These are phyloP conservation scores for Platyura marginata DNA, from an alignment of 1,140 invertebrate genomes.

Conservation along the genomic window DNA sequence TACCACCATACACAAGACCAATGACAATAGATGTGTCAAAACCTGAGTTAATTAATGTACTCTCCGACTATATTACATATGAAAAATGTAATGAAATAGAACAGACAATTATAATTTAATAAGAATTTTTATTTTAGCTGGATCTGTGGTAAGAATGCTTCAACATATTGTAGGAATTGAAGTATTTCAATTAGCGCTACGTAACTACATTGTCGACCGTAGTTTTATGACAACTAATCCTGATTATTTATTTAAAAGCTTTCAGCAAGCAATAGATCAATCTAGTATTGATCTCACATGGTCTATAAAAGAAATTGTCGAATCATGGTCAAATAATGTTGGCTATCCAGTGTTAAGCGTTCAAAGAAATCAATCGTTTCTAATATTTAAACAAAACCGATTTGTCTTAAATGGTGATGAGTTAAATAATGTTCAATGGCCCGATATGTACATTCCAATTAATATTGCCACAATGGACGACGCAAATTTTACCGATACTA, in stretches of 20 bases:
- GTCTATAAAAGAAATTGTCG: not conserved
- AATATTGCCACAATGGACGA: conserved; percentile 24
- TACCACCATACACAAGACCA: conserved; percentile 36
- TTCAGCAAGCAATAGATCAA: not conserved
- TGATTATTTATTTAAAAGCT: not conserved
- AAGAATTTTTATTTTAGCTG: conserved; percentile 20
- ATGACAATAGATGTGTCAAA: conserved; percentile 49
- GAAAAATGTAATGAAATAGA: conserved; percentile 29
- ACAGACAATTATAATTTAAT: not conserved
- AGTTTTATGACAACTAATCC: not conserved
- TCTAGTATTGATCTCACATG: not conserved
- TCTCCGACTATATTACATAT: conserved; percentile 70
- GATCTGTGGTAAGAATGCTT: conserved; percentile 33
- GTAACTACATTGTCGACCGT: conserved; percentile 16
- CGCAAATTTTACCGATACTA: conserved; percentile 22
- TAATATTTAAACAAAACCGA: not conserved
- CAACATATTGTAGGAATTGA: conserved; percentile 27
- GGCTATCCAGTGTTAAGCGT: not conserved
- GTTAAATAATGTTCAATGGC: not conserved
- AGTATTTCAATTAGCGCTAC: conserved; percentile 25
- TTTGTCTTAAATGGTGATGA: not conserved
- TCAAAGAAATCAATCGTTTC: not conserved
- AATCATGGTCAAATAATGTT: not conserved
- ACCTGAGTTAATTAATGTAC: conserved; percentile 47
- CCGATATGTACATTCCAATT: conserved; percentile 22